These are phyloP conservation scores for Lampris megalopsis DNA, from an alignment of 2,113 vertebrate genomes.

Conservation along the genomic window DNA sequence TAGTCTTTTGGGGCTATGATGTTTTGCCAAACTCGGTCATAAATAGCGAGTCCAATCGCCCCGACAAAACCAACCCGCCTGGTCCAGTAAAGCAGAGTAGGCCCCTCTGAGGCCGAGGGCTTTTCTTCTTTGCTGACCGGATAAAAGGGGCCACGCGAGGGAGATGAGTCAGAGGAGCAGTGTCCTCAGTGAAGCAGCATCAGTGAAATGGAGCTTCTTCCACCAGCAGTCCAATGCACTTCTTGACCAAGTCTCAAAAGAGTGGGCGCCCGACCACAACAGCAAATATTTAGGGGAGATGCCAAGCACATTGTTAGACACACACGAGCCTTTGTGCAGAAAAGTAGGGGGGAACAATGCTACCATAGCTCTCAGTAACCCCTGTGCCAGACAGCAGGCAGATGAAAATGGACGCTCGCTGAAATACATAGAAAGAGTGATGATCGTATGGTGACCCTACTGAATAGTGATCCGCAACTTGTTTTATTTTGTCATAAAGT, in stretches of 20 bases:
- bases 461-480: constrained; percentile 11
- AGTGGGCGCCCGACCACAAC: constrained; percentile 70
- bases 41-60: constrained; percentile 28
- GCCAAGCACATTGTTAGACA: constrained; percentile 69
- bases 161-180: constrained; percentile 2
- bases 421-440: constrained; percentile 22
- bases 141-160: not conserved
- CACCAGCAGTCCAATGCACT: constrained; percentile 22
- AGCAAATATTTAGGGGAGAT: constrained; percentile 77
- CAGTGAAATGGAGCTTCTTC: not conserved
- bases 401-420: constrained; percentile 21
- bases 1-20: constrained; percentile 11
- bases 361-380: constrained; percentile 43
- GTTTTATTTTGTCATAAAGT: constrained; percentile 21
- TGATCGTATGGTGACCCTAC: constrained; percentile 2
- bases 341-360: constrained; percentile 68
- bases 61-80: not conserved
- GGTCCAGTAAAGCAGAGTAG: not conserved
- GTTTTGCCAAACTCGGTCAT: constrained; percentile 22
- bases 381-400: constrained; percentile 32
- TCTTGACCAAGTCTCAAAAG: constrained; percentile 23
- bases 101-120: not conserved
- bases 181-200: not conserved
- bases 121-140: not conserved
- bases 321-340: constrained; percentile 72